phyloP scores from a whole-genome alignment of 2,797 vertebrate species.

The Pantherophis vulpinus region DNA sequence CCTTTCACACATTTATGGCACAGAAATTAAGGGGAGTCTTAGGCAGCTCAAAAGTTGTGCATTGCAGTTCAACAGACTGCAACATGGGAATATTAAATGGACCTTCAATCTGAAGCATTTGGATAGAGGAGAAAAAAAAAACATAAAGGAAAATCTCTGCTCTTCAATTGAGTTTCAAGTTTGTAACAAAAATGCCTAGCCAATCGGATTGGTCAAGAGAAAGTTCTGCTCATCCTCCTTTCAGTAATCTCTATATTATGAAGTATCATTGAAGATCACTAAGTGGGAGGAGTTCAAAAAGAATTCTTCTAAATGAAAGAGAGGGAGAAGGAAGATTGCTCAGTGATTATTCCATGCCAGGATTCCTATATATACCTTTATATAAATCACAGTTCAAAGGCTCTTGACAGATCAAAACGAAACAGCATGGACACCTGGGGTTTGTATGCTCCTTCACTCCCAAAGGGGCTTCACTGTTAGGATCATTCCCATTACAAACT shows the following conservation, averaged over 20 bases:
- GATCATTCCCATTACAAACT: conserved; percentile 21
- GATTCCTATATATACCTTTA: conserved; percentile 15
- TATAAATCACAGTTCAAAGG: conserved; percentile 36
- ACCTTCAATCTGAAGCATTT: neutral
- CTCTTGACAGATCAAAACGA: conserved; percentile 34
- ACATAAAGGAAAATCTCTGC: neutral
- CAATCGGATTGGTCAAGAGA: neutral
- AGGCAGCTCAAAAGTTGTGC: neutral
- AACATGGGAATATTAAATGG: neutral
- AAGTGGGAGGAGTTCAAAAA: neutral
- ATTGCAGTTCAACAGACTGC: neutral
- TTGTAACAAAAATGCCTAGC: neutral
- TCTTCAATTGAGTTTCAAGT: neutral
- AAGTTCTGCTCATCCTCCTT: neutral
- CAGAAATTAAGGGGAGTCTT: neutral
- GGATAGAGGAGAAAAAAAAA: neutral
- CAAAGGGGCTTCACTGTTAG: conserved; percentile 9
- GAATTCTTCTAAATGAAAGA: neutral
- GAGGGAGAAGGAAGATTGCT: neutral
- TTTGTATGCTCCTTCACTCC: conserved; percentile 4
- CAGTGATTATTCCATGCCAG: neutral
- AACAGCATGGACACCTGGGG: conserved; percentile 9
- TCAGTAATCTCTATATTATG: neutral
- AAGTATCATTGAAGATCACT: neutral
- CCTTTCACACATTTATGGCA: neutral